Base-by-base conservation (phyloP, 2,113 vertebrate genomes). In the Esox niger region DNA sequence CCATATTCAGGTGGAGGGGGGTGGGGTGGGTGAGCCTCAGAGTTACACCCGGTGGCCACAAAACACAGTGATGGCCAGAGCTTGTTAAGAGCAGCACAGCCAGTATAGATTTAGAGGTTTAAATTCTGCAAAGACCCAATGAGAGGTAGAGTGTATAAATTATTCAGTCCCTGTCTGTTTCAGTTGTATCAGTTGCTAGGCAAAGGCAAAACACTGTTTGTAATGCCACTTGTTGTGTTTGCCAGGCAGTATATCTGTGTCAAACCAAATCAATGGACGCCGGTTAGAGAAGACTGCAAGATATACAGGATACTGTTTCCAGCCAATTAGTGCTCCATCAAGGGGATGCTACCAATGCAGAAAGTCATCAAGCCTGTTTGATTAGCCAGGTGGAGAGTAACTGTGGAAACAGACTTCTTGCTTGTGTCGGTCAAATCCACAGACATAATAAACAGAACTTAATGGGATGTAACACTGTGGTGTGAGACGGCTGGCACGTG, bases 91-190 rank as follows among this genome's bases (percentile, higher is more conserved):
- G n/a, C n/a, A 72, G 74, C 67, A 23, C 25, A 52, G 52, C 25
- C 63, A 20, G 38, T 2, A 27, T 79, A 73, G 69, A 69, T 78
- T 38, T 75, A 75, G 77, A 56, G 65, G 72, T 70, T 80, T 79
- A 70, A 73, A 64, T 33, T 75, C 70, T 64, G 64, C 33, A 29
- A 62, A 65, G 38, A 43, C 2, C 38, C 13, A 43, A 71, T 57
- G 0, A 58, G 64, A 64, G 61, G 46, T 76, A 46, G 65, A 73
- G 76, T 68, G 32, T 32, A 74, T 88, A 68, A 89, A 90, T 87
- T 76, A 88, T 88, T 89, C 67, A 87, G 60, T 6, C 60, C 69
- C 49, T 73, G 61, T 66, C 69, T 78, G 56, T 74, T 58, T 79
- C 47, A 79, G 74, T 82, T 49, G 69, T 72, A 77, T 13, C 61